A percentile compares a stretch with the other conserved stretches of the same genome.
Evolutionary conservation across 2,113 vertebrate genomes (phyloP).

Genomic region (Clarias batrachus): DNA sequence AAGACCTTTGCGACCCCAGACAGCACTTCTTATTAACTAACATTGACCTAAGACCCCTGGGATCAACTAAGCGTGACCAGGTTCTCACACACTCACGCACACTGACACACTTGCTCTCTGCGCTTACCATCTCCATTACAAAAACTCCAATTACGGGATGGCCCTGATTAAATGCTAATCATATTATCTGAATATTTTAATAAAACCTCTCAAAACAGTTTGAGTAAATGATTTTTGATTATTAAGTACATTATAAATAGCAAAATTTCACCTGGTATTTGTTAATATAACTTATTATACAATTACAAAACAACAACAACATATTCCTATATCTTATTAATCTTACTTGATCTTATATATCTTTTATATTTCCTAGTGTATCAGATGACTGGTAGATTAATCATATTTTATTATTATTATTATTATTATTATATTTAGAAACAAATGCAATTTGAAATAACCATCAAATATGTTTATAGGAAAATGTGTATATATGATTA

Average conservation of each 20-base stretch:
- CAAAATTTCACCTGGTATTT: neutral
- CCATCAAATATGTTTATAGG: neutral
- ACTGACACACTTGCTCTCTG: neutral
- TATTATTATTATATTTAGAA: neutral
- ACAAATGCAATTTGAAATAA: neutral
- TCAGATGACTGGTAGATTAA: neutral
- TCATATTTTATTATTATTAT: too few species aligned
- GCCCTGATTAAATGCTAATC: neutral
- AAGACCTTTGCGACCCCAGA: slow-evolving; percentile 68
- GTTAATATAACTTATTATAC: neutral
- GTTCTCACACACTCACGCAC: slow-evolving; percentile 44
- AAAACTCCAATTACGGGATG: neutral
- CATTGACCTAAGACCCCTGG: slow-evolving; percentile 67
- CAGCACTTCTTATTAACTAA: slow-evolving; percentile 72
- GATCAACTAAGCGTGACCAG: slow-evolving; percentile 62
- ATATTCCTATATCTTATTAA: too few species aligned
- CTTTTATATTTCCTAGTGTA: neutral
- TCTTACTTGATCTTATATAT: neutral
- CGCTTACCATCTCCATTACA: neutral
- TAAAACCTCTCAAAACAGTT: neutral
- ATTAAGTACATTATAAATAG: neutral
- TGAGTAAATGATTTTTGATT: neutral
- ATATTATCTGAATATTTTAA: neutral
- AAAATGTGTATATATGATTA: neutral
- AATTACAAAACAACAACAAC: neutral